Conservation (phyloP, 1,140 invertebrate genomes). For the Drosophila trapezifrons region DNA sequence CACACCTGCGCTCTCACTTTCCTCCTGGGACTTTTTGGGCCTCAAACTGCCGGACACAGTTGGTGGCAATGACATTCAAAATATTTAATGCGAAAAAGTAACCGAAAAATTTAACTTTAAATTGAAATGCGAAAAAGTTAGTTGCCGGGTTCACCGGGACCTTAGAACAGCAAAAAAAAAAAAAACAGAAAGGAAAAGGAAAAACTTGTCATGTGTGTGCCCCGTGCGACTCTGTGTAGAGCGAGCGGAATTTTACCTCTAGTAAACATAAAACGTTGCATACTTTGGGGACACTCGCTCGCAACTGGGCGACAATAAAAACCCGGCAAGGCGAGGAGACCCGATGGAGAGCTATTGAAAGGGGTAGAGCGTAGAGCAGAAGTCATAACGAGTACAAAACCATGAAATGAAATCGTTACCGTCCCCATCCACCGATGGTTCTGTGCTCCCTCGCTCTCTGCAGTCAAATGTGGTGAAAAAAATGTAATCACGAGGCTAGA, state of each 20-base stretch:
- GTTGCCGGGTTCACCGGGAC: conserved; percentile 29
- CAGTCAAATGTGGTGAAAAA: conserved; percentile 52
- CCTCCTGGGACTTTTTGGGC: conserved; percentile 30
- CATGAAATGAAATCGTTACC: conserved; percentile 83
- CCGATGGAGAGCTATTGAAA: conserved; percentile 27
- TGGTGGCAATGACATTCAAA: conserved; percentile 70
- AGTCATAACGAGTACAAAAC: conserved; percentile 83
- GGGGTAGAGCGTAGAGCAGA: conserved; percentile 50
- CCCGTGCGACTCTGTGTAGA: neutral
- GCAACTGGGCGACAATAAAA: conserved; percentile 80
- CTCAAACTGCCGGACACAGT: conserved; percentile 43
- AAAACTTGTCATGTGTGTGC: conserved; percentile 57
- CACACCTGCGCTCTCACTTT: conserved; percentile 51
- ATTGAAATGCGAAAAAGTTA: conserved; percentile 67
- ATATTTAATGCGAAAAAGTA: conserved; percentile 61
- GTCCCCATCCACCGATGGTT: conserved; percentile 25
- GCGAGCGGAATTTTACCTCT: conserved; percentile 60
- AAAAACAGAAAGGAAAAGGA: conserved; percentile 40
- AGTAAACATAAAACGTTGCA: conserved; percentile 79
- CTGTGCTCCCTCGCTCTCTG: conserved; percentile 9
- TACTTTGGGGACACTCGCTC: conserved; percentile 70
- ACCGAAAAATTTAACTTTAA: conserved; percentile 75
- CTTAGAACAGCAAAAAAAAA: too few relatives aligned
- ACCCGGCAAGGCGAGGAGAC: conserved; percentile 48
- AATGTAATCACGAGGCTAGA: neutral